Evolutionary conservation across 2,888 invertebrate species (phyloP).

Genomic region (Pogonocherus hispidulus): DNA sequence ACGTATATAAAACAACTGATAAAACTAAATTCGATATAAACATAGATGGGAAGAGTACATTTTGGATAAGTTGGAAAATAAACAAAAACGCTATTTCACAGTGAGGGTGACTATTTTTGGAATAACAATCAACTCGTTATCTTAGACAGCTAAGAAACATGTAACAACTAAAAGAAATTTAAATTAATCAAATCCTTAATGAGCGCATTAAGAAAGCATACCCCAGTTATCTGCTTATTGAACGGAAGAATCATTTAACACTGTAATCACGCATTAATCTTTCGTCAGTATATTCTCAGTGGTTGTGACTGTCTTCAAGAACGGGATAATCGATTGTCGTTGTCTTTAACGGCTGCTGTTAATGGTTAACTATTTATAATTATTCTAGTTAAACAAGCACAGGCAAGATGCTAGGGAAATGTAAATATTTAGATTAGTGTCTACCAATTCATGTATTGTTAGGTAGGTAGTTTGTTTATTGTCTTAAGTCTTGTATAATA

Average conservation of each 20-base stretch:
- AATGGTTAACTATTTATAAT: slow-evolving; percentile 3
- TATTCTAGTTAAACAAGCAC: background rate
- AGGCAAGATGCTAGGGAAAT: background rate
- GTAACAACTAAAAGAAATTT: slow-evolving; percentile 6
- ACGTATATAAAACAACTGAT: too few species aligned
- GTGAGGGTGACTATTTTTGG: background rate
- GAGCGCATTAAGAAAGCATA: slow-evolving; percentile 25
- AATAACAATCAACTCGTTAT: background rate
- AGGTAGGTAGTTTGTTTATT: background rate
- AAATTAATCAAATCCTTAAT: slow-evolving; percentile 24
- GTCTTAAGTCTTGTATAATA: too few species aligned
- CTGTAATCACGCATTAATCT: slow-evolving; percentile 25
- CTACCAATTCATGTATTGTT: background rate
- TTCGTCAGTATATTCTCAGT: slow-evolving; percentile 13
- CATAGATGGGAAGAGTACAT: too few species aligned
- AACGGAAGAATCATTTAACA: slow-evolving; percentile 48
- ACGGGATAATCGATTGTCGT: slow-evolving; percentile 10
- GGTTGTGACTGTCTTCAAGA: slow-evolving; percentile 7
- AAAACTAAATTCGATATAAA: too few species aligned
- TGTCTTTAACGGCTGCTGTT: background rate
- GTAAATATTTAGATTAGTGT: background rate
- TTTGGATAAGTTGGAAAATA: too few species aligned
- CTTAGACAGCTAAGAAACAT: background rate
- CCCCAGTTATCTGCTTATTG: slow-evolving; percentile 39
- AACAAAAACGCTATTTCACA: too few species aligned